Base-by-base conservation (phyloP, 23 tunicate genomes). In the Diplosoma virens region DNA sequence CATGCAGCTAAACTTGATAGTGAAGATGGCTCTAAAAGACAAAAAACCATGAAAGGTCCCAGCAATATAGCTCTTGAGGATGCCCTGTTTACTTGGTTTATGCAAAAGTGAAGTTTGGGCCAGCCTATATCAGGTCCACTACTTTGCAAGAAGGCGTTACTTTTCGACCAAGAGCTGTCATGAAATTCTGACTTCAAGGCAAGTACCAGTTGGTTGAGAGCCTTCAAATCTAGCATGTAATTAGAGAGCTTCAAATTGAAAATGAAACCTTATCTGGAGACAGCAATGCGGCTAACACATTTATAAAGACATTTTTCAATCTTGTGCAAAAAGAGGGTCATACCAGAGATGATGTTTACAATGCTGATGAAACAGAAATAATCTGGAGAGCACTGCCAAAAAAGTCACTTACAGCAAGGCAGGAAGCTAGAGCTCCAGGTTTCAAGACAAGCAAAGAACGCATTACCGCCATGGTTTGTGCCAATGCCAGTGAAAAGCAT, bases 351-450 rank as follows among this genome's bases (percentile, higher is more conserved):
- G 69, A 61, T 61, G 69, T 61, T 61, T 61, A 61, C 35, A 61
- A 61, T 35, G 69, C 69, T 61, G 69, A 61, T 35, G 35, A 61
- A 61, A 61, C 69, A 61, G 69, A 35, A 61, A 61, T 61, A 61
- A 61, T 27, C 69, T 61, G 69, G 35, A 61, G 69, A 61, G 69
- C 69, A 26, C 35, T 61, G 69, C 34, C 35, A 61, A 61, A 61
- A 61, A 61, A 61, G 69, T 61, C 69, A 61, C 69, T 61, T 61
- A 35, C 69, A 61, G 69, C 69, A 61, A 61, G 69, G 69, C 28
- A 61, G 69, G 69, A 61, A 61, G 69, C 69, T 61, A 61, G 35
- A n/a, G 69, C 69, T 61, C 69, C 69, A 61, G 69, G 69, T 61
- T 61, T 61, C 69, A 29, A 61, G 35, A 61, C 69, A 61, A 61